Conservation (phyloP, 2,888 invertebrate species). For the Eurois occulta region DNA sequence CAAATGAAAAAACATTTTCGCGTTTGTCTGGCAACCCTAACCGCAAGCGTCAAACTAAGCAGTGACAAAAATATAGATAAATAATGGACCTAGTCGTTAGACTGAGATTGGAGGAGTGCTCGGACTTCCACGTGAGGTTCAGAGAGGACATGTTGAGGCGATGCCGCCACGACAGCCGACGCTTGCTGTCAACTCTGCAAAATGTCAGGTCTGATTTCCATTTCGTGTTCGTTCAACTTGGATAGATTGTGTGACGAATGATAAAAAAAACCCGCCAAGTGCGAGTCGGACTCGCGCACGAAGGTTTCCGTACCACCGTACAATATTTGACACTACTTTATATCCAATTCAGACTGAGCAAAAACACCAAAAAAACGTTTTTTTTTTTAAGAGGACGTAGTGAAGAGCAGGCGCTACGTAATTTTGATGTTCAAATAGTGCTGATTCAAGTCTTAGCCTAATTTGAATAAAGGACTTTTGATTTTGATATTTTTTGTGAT, state of each 20-base stretch:
- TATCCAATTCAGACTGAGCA: neutral
- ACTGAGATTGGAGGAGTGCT: constrained; percentile 75
- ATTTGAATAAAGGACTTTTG: neutral
- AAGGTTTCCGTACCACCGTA: too few species aligned
- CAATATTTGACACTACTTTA: neutral
- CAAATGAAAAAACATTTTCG: neutral
- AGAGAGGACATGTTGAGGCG: constrained; percentile 71
- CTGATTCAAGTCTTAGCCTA: neutral
- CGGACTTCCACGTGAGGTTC: constrained; percentile 66
- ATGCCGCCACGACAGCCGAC: constrained; percentile 76
- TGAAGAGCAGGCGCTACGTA: neutral
- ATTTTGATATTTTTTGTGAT: neutral
- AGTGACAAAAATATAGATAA: constrained; percentile 31
- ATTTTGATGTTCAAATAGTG: neutral
- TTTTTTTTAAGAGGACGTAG: neutral
- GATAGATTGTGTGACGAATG: neutral
- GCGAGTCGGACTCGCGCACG: neutral
- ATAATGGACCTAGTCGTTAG: constrained; percentile 73
- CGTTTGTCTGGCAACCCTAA: constrained; percentile 47
- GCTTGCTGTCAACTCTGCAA: constrained; percentile 59
- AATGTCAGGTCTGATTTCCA: constrained; percentile 29
- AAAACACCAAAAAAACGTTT: neutral
- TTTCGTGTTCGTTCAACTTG: constrained; percentile 3
- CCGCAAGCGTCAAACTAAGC: constrained; percentile 53
- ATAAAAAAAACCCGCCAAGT: neutral